A percentile compares a stretch with the other conserved stretches of the same genome.
Conservation (phyloP, 2,113 vertebrate species). For the Strigops habroptila region DNA sequence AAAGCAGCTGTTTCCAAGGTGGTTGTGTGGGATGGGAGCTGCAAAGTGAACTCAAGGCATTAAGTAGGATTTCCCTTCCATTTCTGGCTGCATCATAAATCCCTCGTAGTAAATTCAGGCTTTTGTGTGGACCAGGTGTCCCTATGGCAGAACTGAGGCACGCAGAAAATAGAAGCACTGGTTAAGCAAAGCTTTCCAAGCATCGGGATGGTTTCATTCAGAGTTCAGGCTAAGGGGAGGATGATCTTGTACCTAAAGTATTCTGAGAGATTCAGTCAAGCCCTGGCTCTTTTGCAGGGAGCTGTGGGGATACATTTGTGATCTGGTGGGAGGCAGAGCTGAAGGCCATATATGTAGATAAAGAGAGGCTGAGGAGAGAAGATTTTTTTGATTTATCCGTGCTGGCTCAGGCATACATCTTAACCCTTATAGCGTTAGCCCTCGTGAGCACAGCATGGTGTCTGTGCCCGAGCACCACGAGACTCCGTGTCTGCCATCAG, state of each 20-base stretch:
- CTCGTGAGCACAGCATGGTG: neutral
- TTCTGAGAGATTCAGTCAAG: constrained; percentile 12
- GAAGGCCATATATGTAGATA: constrained; percentile 62
- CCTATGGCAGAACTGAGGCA: rapidly evolving
- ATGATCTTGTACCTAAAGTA: constrained; percentile 43
- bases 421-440: neutral
- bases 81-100: neutral
- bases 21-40: neutral
- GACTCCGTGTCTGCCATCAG: neutral
- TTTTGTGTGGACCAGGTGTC: neutral
- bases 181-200: rapidly evolving
- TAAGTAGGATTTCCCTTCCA: neutral
- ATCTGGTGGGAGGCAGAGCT: constrained; percentile 28
- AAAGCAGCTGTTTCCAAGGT: neutral
- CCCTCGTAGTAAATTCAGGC: neutral
- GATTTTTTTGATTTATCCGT: constrained; percentile 31
- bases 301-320: neutral
- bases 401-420: constrained; percentile 24
- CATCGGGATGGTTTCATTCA: neutral
- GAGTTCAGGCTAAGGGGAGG: neutral
- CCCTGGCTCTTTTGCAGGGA: neutral
- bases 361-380: constrained; percentile 12
- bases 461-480: neutral
- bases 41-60: neutral
- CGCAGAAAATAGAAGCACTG: neutral